Evolutionary conservation across 2,888 invertebrate species (phyloP), one percentile per base, ranked within the genome.

Genomic region (Coronaproctus castanopsis): DNA sequence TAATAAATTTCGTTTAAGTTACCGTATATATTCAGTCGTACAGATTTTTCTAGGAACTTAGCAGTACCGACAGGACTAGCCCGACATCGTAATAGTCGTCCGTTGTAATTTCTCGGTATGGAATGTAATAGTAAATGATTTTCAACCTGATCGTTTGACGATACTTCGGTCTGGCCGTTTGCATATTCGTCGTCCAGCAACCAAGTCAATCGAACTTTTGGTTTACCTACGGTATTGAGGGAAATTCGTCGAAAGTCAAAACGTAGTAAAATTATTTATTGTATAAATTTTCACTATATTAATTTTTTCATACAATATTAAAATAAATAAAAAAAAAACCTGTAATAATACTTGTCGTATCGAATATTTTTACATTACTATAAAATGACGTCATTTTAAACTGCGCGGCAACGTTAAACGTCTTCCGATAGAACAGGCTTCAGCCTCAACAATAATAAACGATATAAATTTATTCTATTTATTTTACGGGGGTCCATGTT

Each of bases 181-280:
- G 90, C 73, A 64, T 87, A 76, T 61, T 81, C 78, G 23, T 80
- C 80, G 61, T 84, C 85, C 64, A 80, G 78, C 82, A 85, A 88
- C 90, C 90, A 90, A 19, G 82, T 83, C 14, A 90, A 81, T 64
- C 80, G 78, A 23, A 90, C 90, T 52, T 79, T 77, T 0, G 91
- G 90, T 64, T 81, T 83, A 60, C 90, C 89, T 90, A 69, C 3
- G 24, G 63, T 52, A 55, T 49, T 21, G 23, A 5, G 5, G 2
- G 21, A 36, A 21, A 55, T 23, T 8, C 19, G 3, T 5, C 10
- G 54, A 54, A 53, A 53, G 19, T 54, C n/a, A 61, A 61, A 20
- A 61, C 55, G 22, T 53, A 49, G 23, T 53, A 24, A 54, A 19
- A 55, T 21, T 20, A 50, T 62, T 54, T 49, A 20, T 21, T 5